Base-by-base conservation (phyloP, 2,888 invertebrate species). In the Trachelus troglodyta region DNA sequence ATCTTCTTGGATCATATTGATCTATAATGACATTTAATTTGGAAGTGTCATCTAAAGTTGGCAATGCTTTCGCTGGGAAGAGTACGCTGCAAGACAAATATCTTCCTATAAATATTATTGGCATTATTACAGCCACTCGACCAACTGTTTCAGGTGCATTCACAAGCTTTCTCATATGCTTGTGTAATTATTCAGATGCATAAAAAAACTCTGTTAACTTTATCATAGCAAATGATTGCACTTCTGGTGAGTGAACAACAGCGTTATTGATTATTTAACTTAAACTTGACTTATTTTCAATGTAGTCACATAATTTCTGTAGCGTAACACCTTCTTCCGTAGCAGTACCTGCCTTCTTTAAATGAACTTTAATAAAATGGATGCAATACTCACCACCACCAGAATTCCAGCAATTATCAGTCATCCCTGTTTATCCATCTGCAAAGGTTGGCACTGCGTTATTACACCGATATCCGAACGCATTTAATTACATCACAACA, bases 341-440 rank as follows among this genome's bases (percentile, higher is more conserved):
- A 56, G 56, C 56, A 56, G 56, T 56, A 56, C 9, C 23, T 56
- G 23, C 9, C 23, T 2, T 56, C 23, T 56, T 23, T 56, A 56
- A 23, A 56, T 9, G 56, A 56, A 23, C 31, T 35, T 73, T 69
- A 33, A 80, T 31, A 15, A 35, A 73, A 80, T 74, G 69, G 34
- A 74, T 37, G 34, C 56, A 33, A 78, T 81, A 93, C 94, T 93
- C 91, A 93, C 93, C 95, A 94, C 95, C 94, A 95, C 95, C 95
- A 93, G 95, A 95, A 93, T 94, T 94, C 94, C 95, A 94, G 92
- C 95, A 94, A 93, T 95, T 95, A 93, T 96, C 95, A 94, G 95
- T 95, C 96, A 96, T 96, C 94, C 95, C 95, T 94, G 90, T 88
- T 88, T 88, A 88, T 91, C 91, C 91, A 90, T 91, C 88, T 88